Evolutionary conservation across 2,113 vertebrate species (phyloP), one percentile per base, ranked within the genome.

Genomic region (Entelurus aequoreus): DNA sequence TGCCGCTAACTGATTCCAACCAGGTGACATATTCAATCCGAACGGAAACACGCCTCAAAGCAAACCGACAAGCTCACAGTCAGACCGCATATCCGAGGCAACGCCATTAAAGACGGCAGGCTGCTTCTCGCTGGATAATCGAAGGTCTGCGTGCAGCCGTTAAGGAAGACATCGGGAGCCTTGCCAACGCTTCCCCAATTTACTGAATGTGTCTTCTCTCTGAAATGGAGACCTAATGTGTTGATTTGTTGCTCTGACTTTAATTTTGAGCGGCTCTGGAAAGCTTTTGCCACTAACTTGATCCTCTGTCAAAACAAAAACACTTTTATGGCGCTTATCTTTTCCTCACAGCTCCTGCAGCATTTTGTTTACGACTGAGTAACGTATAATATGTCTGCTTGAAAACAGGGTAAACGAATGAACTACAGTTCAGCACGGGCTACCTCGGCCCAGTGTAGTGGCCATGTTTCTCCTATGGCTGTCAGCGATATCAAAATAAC

Each of bases 1-100:
- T 40, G 57, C 64, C 0, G 0, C 69, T 52, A 65, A 69, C 60
- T 8, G 44, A 76, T 70, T 70, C 38, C 2, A 53, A 65, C 63
- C 76, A 79, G 75, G 77, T 83, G 84, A 87, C 78, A 58, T 1
- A 62, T 74, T 74, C 62, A 59, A 86, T 84, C 80, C 66, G 83
- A 80, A 72, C 46, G 54, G 37, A 16, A 56, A 42, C 54, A 16
- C 16, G 37, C 15, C 37, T 15, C 36, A 56, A 56, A 42, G 15
- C 54, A 56, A 56, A 56, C 10, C 10, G 3, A 46, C 10, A 4
- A 42, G 42, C 42, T 46, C 42, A 4, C 42, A 46, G 42, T 46
- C 42, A 46, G 42, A 68, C 66, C 14, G 69, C 59, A 58, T 38
- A 62, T 49, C 55, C 60, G 54, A 60, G 47, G 77, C 58, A 5